Evolutionary conservation across 2,797 vertebrate species (phyloP).

Genomic region (Microtus obscurus): DNA sequence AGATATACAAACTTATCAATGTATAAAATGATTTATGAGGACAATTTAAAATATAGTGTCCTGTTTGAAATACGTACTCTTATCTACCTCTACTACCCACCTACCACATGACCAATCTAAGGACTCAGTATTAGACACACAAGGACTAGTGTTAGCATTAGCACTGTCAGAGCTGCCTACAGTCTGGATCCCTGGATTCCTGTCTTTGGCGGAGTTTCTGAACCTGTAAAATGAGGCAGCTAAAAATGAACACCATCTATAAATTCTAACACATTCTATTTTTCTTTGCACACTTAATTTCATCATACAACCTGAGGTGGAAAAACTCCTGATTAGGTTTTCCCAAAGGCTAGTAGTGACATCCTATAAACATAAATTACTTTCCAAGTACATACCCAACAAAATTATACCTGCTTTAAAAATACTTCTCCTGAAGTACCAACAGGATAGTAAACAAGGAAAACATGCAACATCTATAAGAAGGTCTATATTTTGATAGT

Average conservation of each 20-base stretch:
- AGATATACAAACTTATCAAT: conserved; percentile 39
- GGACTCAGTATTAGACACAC: not conserved
- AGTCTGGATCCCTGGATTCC: not conserved
- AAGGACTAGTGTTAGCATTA: not conserved
- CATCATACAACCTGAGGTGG: conserved; percentile 8
- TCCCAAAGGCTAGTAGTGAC: conserved; percentile 18
- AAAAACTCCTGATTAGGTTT: conserved; percentile 3
- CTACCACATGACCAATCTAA: not conserved
- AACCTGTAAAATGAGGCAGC: conserved; percentile 33
- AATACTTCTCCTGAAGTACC: conserved; percentile 52
- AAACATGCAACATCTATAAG: conserved; percentile 23
- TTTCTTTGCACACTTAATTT: conserved; percentile 7
- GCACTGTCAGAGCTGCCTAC: not conserved
- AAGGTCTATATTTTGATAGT: conserved; percentile 19
- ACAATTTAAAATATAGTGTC: conserved; percentile 9
- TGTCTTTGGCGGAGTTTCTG: conserved; percentile 53
- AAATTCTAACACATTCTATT: conserved; percentile 12
- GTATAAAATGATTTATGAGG: not conserved
- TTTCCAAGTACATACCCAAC: conserved; percentile 19
- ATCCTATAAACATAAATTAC: not conserved
- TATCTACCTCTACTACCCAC: not conserved
- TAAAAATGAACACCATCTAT: conserved; percentile 12
- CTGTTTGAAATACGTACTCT: conserved; percentile 40
- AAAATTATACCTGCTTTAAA: conserved; percentile 40
- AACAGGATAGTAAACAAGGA: conserved; percentile 40